These are phyloP conservation scores for Drosophila phalerata DNA, from an alignment of 2,888 invertebrate genomes.

Conservation along the genomic window DNA sequence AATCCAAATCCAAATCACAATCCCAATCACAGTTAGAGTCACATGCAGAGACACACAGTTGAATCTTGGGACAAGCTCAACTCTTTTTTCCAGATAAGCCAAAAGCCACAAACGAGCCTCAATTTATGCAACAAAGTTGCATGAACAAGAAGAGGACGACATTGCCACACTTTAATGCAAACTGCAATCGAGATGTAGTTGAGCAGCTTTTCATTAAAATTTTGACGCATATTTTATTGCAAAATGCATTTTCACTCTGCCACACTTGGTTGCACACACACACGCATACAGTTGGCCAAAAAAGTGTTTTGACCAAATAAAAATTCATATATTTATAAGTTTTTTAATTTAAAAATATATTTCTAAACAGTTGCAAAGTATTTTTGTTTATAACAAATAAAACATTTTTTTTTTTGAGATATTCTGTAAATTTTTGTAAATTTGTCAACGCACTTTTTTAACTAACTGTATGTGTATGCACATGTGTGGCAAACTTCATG, in stretches of 20 bases:
- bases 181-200: slow-evolving; percentile 18
- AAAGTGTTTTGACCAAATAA: background rate
- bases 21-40: slow-evolving; percentile 16
- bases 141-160: slow-evolving; percentile 36
- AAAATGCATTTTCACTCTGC: slow-evolving; percentile 50
- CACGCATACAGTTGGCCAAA: background rate
- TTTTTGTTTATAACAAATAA: too few species aligned
- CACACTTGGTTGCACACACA: slow-evolving; percentile 51
- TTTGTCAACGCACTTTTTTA: too few species aligned
- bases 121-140: slow-evolving; percentile 64
- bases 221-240: slow-evolving; percentile 72
- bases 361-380: too few species aligned
- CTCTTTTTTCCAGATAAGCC: slow-evolving; percentile 63
- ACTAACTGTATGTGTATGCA: background rate
- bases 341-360: too few species aligned
- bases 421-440: too few species aligned
- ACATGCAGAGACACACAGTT: slow-evolving; percentile 6
- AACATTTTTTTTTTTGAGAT: background rate
- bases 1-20: slow-evolving; percentile 6
- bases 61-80: slow-evolving; percentile 28
- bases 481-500: slow-evolving; percentile 42
- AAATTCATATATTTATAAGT: too few species aligned
- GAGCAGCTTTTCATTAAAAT: slow-evolving; percentile 71
- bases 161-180: slow-evolving; percentile 47
- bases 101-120: slow-evolving; percentile 49